Percentiles rank a stretch among this genome's conserved stretches.
phyloP scores from a whole-genome alignment of 2,113 vertebrate species.

The Thamnophis sirtalis region DNA sequence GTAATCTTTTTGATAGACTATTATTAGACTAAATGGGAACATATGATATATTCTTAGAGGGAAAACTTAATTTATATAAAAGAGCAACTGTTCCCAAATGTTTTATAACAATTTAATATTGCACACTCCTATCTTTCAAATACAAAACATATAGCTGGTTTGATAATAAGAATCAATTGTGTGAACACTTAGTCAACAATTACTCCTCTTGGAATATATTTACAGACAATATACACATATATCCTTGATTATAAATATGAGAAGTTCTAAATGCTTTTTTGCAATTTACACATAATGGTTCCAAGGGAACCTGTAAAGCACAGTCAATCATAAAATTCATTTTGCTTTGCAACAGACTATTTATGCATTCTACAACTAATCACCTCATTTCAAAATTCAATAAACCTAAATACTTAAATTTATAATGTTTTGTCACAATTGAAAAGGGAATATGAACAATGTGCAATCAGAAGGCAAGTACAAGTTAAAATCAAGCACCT shows the following conservation, averaged over 20 bases:
- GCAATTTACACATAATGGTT: conserved; percentile 74
- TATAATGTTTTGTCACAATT: conserved; percentile 79
- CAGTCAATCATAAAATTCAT: conserved; percentile 84
- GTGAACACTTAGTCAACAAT: conserved; percentile 69
- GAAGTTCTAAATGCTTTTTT: conserved; percentile 70
- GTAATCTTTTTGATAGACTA: neutral
- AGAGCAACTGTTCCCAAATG: neutral
- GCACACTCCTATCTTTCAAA: conserved; percentile 38
- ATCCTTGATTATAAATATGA: conserved; percentile 70
- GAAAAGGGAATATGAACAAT: conserved; percentile 74
- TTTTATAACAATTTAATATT: conserved; percentile 35
- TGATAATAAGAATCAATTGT: conserved; percentile 68
- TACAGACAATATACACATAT: conserved; percentile 61
- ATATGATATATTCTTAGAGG: neutral
- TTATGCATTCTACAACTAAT: conserved; percentile 76
- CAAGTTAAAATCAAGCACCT: conserved; percentile 79
- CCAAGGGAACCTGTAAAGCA: conserved; percentile 71
- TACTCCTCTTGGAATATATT: conserved; percentile 62
- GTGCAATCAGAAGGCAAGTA: conserved; percentile 71
- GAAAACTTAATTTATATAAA: conserved; percentile 19
- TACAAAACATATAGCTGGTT: conserved; percentile 38
- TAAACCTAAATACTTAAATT: conserved; percentile 85
- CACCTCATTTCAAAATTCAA: conserved; percentile 85
- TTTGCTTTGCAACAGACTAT: conserved; percentile 77
- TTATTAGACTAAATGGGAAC: conserved; percentile 12